These are phyloP conservation scores for Corythoichthys haematopterus DNA, from an alignment of 2,113 vertebrate genomes.

Conservation along the genomic window DNA sequence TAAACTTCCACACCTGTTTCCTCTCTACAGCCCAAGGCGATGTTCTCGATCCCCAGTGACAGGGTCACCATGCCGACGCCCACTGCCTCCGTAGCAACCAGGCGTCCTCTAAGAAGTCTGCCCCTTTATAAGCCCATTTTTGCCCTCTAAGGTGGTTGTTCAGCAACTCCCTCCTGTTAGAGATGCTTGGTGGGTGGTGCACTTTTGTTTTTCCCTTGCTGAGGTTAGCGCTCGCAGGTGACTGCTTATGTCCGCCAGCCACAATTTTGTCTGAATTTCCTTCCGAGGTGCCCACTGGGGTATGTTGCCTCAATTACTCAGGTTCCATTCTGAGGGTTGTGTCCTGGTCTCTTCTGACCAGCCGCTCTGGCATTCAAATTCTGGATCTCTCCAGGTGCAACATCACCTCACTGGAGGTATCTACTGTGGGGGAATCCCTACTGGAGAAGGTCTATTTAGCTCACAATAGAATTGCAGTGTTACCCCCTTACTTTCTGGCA, in stretches of 20 bases:
- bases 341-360: slow-evolving; percentile 70
- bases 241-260: slow-evolving; percentile 72
- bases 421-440: background rate
- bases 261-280: slow-evolving; percentile 62
- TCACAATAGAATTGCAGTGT: slow-evolving; percentile 68
- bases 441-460: slow-evolving; percentile 73
- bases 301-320: slow-evolving; percentile 82
- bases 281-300: slow-evolving; percentile 35
- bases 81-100: slow-evolving; percentile 50
- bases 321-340: slow-evolving; percentile 70
- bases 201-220: slow-evolving; percentile 33
- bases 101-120: slow-evolving; percentile 46
- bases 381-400: slow-evolving; percentile 79
- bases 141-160: background rate
- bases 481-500: slow-evolving; percentile 75
- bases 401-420: slow-evolving; percentile 59
- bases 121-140: slow-evolving; percentile 27
- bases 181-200: slow-evolving; percentile 36
- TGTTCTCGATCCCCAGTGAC: slow-evolving; percentile 58
- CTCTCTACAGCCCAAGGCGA: slow-evolving; percentile 45
- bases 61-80: slow-evolving; percentile 57
- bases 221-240: slow-evolving; percentile 8
- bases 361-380: slow-evolving; percentile 54
- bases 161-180: slow-evolving; percentile 33
- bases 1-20: slow-evolving; percentile 45